Evolutionary conservation across 2,113 vertebrate genomes (phyloP).

Genomic region (Nestor notabilis): DNA sequence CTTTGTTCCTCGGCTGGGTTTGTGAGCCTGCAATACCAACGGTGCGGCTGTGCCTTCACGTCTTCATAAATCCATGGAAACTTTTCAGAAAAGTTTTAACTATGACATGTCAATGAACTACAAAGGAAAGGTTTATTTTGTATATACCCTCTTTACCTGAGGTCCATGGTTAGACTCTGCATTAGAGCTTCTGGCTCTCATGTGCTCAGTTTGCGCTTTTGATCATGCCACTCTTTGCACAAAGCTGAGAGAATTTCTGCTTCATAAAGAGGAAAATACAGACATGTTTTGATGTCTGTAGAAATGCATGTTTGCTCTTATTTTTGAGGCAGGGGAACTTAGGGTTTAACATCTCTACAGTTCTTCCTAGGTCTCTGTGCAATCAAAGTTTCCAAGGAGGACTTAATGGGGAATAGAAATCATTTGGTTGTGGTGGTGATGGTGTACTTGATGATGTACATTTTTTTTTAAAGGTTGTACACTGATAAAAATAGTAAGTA

Average conservation of each 20-base stretch:
- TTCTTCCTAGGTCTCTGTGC: neutral
- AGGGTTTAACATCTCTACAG: constrained; percentile 37
- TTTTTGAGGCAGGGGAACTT: constrained; percentile 56
- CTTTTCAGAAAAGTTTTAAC: constrained; percentile 43
- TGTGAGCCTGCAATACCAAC: neutral
- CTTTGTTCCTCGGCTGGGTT: neutral
- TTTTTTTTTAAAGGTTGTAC: constrained; percentile 42
- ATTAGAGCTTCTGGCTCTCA: neutral
- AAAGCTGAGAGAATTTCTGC: constrained; percentile 52
- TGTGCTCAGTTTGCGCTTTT: constrained; percentile 47
- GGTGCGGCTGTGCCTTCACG: neutral
- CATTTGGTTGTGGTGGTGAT: constrained; percentile 48
- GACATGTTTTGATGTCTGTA: constrained; percentile 48
- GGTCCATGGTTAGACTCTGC: constrained; percentile 16
- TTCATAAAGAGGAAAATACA: constrained; percentile 60
- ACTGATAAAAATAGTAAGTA: constrained; percentile 38
- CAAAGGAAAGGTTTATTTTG: constrained; percentile 50
- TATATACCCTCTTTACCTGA: constrained; percentile 38
- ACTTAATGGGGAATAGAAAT: constrained; percentile 58
- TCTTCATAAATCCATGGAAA: constrained; percentile 3
- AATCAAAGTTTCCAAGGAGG: constrained; percentile 47
- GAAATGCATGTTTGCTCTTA: constrained; percentile 61
- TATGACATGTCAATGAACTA: neutral
- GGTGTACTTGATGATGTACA: neutral
- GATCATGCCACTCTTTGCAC: constrained; percentile 55